Percentiles rank a stretch among this genome's conserved stretches.
phyloP scores from a whole-genome alignment of 1,140 invertebrate genomes.

The Bicyclus anynana region DNA sequence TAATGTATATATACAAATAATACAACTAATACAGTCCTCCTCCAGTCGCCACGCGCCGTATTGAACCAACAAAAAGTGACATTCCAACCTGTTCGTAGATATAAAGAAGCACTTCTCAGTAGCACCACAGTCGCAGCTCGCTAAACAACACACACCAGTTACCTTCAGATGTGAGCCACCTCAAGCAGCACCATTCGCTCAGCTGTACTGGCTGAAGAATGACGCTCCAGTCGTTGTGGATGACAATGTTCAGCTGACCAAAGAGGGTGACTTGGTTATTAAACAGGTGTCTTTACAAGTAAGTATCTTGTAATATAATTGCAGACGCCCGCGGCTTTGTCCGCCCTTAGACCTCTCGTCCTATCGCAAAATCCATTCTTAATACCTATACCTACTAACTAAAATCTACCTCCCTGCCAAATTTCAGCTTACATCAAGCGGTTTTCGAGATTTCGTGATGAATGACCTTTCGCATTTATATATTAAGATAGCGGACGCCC shows the following conservation, averaged over 20 bases:
- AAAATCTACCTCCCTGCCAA: too few species aligned
- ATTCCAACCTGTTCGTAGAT: constrained; percentile 74
- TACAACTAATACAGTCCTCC: too few species aligned
- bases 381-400: not conserved
- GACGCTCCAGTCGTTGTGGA: constrained; percentile 81
- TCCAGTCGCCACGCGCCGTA: not conserved
- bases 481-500: too few species aligned
- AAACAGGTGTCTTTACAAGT: constrained; percentile 90
- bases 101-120: constrained; percentile 91
- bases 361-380: too few species aligned
- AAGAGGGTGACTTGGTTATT: constrained; percentile 92
- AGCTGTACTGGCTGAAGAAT: constrained; percentile 90
- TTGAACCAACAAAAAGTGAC: not conserved
- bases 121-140: constrained; percentile 89
- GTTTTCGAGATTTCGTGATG: too few species aligned
- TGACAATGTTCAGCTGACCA: constrained; percentile 84
- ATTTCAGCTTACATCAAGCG: too few species aligned
- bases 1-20: too few species aligned
- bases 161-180: constrained; percentile 95
- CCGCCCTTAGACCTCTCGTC: too few species aligned
- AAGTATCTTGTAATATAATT: too few species aligned
- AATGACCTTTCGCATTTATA: too few species aligned
- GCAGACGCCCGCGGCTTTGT: too few species aligned
- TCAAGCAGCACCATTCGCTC: constrained; percentile 89
- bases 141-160: constrained; percentile 89